Conservation (phyloP, 2,113 vertebrate genomes). For the Noturus placidus region DNA sequence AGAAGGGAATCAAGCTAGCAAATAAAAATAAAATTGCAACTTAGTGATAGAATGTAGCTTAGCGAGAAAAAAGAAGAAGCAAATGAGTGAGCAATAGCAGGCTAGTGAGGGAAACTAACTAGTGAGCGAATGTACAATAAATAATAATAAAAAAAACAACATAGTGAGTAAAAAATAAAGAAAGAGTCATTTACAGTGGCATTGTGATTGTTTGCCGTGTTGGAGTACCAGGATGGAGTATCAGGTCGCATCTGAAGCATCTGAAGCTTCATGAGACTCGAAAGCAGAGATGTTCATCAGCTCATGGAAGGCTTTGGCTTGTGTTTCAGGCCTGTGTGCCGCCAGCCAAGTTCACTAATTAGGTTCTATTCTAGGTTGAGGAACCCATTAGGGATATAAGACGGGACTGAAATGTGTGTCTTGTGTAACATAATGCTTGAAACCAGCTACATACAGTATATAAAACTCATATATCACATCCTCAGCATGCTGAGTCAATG, state of each 20-base stretch:
- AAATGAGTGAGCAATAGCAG: no score
- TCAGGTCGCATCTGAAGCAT: not conserved
- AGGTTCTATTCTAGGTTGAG: slow-evolving; percentile 14
- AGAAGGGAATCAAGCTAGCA: no score
- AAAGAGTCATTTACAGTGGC: no score
- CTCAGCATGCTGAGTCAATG: not conserved
- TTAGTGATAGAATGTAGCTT: not conserved
- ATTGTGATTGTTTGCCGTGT: no score
- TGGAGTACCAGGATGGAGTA: not conserved
- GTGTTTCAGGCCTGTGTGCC: not conserved
- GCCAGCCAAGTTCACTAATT: slow-evolving; percentile 24
- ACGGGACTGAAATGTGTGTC: not conserved
- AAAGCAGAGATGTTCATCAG: slow-evolving; percentile 18
- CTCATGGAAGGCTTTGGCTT: not conserved
- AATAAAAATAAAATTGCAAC: not conserved
- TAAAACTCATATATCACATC: not conserved
- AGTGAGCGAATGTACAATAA: not conserved
- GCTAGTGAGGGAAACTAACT: not conserved
- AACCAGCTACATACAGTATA: not conserved
- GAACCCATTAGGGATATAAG: slow-evolving; percentile 1
- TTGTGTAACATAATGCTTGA: not conserved
- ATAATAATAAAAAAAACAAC: no score
- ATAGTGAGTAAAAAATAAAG: no score
- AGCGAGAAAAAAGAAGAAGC: not conserved
- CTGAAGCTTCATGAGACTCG: not conserved